Evolutionary conservation across 2,888 invertebrate species (phyloP).

Genomic region (Boloria selene): DNA sequence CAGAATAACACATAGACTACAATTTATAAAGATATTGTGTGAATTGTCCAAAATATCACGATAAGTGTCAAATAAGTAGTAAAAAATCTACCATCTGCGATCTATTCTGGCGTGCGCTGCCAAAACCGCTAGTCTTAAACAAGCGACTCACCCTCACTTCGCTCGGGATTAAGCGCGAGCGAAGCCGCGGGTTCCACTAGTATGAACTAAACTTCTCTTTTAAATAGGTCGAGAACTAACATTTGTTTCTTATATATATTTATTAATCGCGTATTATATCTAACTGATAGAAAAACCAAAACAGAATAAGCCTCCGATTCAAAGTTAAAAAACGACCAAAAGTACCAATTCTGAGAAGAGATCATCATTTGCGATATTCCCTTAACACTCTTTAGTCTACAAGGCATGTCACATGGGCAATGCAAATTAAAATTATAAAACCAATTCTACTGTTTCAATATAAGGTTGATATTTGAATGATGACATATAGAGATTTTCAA

Average conservation of each 20-base stretch:
- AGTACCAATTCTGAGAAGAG: slow-evolving; percentile 53
- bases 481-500: slow-evolving; percentile 28
- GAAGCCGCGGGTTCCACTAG: too few species aligned
- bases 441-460: slow-evolving; percentile 30
- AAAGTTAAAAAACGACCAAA: slow-evolving; percentile 43
- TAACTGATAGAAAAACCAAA: background rate
- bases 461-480: slow-evolving; percentile 34
- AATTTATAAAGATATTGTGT: too few species aligned
- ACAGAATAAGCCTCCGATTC: slow-evolving; percentile 37
- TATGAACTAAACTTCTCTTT: too few species aligned
- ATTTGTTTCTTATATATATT: background rate
- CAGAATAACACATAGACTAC: too few species aligned
- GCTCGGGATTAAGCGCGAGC: too few species aligned
- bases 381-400: slow-evolving; percentile 56
- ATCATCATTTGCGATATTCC: slow-evolving; percentile 54
- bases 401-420: slow-evolving; percentile 44
- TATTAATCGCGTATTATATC: background rate
- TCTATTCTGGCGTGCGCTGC: too few species aligned
- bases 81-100: too few species aligned
- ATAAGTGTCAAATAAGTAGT: too few species aligned
- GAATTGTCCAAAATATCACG: too few species aligned
- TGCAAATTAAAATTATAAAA: slow-evolving; percentile 10
- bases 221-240: too few species aligned
- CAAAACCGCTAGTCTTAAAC: too few species aligned
- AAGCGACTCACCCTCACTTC: too few species aligned